Conservation (phyloP, 2,113 vertebrate species). For the Ifrita kowaldi region DNA sequence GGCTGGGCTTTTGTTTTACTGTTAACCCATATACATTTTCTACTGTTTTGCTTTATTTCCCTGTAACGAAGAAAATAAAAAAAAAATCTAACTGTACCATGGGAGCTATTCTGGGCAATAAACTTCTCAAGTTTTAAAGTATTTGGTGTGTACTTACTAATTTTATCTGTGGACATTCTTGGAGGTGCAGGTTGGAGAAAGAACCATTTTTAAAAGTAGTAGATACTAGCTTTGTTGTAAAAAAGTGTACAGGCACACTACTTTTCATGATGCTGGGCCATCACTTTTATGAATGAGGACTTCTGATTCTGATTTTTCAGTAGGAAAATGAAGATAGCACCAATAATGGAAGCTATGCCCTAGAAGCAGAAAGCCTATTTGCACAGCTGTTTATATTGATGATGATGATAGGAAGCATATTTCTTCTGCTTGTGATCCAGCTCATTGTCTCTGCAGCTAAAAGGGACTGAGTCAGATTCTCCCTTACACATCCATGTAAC, state of each 20-base stretch:
- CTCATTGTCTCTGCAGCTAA: background rate
- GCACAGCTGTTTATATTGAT: background rate
- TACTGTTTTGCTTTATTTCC: conserved; percentile 69
- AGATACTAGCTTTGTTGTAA: background rate
- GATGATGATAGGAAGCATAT: background rate
- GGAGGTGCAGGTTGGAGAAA: background rate
- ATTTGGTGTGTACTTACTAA: conserved; percentile 33
- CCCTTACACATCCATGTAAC: background rate
- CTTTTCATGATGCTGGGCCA: background rate
- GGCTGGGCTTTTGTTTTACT: conserved; percentile 54
- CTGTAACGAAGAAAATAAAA: conserved; percentile 28
- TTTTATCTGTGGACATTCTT: background rate
- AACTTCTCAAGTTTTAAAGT: conserved; percentile 71
- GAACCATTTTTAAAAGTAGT: background rate
- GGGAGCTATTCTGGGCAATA: conserved; percentile 75
- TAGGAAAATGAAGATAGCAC: background rate
- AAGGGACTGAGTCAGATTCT: background rate
- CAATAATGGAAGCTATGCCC: background rate
- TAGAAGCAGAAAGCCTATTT: background rate
- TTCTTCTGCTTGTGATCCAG: background rate
- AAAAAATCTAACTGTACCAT: conserved; percentile 35
- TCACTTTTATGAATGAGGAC: background rate
- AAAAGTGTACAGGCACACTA: background rate
- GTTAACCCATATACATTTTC: conserved; percentile 35
- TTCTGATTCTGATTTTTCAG: background rate